Evolutionary conservation across 2,888 invertebrate species (phyloP), one percentile per base, ranked within the genome.

Genomic region (Drosophila koepferae): DNA sequence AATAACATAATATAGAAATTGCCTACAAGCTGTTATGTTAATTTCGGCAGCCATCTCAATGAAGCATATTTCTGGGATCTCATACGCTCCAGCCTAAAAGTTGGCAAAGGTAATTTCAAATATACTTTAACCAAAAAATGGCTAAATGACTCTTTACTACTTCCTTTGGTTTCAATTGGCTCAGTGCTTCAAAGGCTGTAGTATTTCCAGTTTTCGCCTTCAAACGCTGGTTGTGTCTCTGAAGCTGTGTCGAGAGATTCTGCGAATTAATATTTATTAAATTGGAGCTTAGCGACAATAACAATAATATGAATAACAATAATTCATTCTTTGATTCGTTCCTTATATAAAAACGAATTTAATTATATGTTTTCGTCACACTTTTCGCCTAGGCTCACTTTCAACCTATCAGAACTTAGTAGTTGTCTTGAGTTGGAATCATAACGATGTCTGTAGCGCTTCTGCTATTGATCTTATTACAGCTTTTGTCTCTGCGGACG

Each of bases 21-120:
- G 14, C 7, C 34, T 4, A 36, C 9, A 34, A 8, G 55, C 65
- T 69, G 69, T 77, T 66, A 64, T 61, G 61, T 65, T 8, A n/a
- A 10, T 0, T 1, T 14, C 9, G 9, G 14, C 14, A 1, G 2
- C 0, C 4, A 2, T 16, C 4, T 18, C 7, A 23, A 54, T 20
- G 12, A 9, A 34, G 70, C 66, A 77, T 70, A 61, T 3, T 20
- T 43, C 66, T 70, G 16, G 49, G 78, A n/a, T 41, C 0, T 1
- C 0, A 3, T 1, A 18, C 12, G 8, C 36, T 23, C 3, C 14
- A 1, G 70, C 77, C 74, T 74, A 59, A 74, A 54, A 70, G 56
- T 2, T 16, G n/a, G 16, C 48, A 28, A 28, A 6, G 5, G 28
- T 28, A 5, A 28, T 28, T 28, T 28, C 28, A 28, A 28, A 28